Conservation (phyloP, 2,888 invertebrate genomes). For the Lathronympha strigana region DNA sequence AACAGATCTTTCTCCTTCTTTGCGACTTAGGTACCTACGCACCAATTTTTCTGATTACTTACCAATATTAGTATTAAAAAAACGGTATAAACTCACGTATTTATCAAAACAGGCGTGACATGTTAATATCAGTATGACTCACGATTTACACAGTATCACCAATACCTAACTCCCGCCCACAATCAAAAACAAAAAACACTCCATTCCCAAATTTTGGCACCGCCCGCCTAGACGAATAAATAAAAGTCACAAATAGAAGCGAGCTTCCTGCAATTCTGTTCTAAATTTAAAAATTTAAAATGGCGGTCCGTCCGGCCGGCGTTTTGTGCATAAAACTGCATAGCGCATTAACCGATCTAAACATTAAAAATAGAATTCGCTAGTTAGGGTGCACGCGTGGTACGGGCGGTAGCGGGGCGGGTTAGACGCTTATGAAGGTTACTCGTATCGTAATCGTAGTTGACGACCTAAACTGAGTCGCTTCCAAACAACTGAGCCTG, state of each 20-base stretch:
- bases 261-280: conserved; percentile 73
- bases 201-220: conserved; percentile 5
- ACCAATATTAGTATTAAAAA: too few species aligned
- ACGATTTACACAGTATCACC: too few species aligned
- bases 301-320: conserved; percentile 65
- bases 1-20: too few species aligned
- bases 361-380: conserved; percentile 81
- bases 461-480: too few species aligned
- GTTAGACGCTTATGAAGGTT: not conserved
- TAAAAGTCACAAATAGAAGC: conserved; percentile 74
- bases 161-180: conserved; percentile 2
- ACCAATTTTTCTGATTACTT: too few species aligned
- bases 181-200: not conserved
- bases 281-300: conserved; percentile 78
- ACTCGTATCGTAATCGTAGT: too few species aligned
- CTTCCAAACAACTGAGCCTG: too few species aligned
- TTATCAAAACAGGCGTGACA: too few species aligned
- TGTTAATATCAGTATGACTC: too few species aligned
- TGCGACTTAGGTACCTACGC: too few species aligned
- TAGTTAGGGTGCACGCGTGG: conserved; percentile 58
- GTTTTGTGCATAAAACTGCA: conserved; percentile 83
- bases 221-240: conserved; percentile 74
- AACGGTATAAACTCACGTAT: too few species aligned
- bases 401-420: conserved; percentile 45
- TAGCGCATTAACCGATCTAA: conserved; percentile 79